Base-by-base conservation (phyloP, 2,113 vertebrate genomes). In the Hippocampus mohnikei region DNA sequence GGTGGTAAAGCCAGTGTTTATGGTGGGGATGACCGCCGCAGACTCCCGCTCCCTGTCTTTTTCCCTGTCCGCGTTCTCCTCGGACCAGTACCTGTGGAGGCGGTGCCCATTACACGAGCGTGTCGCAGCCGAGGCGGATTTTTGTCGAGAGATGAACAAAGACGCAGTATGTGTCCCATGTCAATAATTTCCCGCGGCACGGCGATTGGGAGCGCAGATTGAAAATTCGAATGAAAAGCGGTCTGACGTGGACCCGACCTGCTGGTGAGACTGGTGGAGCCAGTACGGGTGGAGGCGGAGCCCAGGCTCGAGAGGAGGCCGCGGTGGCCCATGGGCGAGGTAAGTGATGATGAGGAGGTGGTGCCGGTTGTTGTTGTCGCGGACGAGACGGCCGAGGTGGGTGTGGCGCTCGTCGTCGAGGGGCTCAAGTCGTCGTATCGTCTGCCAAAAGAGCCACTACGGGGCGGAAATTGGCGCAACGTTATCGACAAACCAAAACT, bases 371-470 rank as follows among this genome's bases (percentile, higher is more conserved):
- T 81, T 52, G 89, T 76, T 18, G 94, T 73, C 6, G 88, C 46
- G 75, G 85, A 61, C 87, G 94, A 84, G 91, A 94, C 90, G 81
- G 89, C 84, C 62, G 88, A 76, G 66, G 89, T 74, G 78, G 90
- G 82, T 61, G 88, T 77, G 66, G 89, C 74, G 27, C 93, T 72
- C n/a, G 94, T 91, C 88, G 95, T 93, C 78, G 95, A 94, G 90
- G 94, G 95, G 87, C 95, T 90, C 85, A 95, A 78, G 85, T 98
- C 96, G 73, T 98, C 96, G 71, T 95, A 93, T 89, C 94, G 93
- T 93, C 95, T 94, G 90, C 96, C 95, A 88, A 98, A 98, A 75
- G 96, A 99, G 85, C 94, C 92, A 85, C 96, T 98, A 89, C 2
- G 18, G 50, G 29, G 67, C 13, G 41, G 52, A 73, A 7, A 15